Conservation (phyloP, 2,113 vertebrate species). For the Chamaea fasciata region DNA sequence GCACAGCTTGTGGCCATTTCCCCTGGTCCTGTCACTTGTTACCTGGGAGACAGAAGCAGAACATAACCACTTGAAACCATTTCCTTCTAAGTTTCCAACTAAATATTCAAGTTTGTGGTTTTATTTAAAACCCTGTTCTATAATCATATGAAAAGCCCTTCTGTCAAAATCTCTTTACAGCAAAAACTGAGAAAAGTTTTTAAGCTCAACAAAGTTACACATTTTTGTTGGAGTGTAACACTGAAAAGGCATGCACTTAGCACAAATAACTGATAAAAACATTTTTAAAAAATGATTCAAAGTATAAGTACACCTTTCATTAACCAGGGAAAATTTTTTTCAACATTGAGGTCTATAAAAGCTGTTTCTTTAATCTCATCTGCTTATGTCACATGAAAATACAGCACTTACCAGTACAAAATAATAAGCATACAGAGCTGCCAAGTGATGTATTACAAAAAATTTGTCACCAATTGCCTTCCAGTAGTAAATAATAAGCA, state of each 20-base stretch:
- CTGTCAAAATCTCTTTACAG: background rate
- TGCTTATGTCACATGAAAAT: constrained; percentile 68
- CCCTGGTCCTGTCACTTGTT: background rate
- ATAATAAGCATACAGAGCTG: constrained; percentile 90
- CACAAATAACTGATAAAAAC: background rate
- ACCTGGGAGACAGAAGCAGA: background rate
- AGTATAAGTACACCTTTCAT: background rate
- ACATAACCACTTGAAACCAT: background rate
- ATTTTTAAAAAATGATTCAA: background rate
- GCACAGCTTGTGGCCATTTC: background rate
- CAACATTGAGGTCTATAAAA: background rate
- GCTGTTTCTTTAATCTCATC: constrained; percentile 68
- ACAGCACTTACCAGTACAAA: constrained; percentile 94
- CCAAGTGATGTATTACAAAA: constrained; percentile 93
- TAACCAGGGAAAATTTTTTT: background rate
- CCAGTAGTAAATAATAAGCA: constrained; percentile 95
- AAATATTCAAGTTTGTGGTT: background rate
- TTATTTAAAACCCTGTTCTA: background rate
- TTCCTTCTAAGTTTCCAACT: background rate
- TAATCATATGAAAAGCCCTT: background rate
- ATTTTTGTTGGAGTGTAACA: background rate
- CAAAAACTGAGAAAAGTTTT: background rate
- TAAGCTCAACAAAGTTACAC: background rate
- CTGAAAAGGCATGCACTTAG: background rate
- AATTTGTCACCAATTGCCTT: constrained; percentile 94